These are phyloP conservation scores for Arvicanthis niloticus DNA, from an alignment of 2,113 vertebrate species.

Conservation along the genomic window DNA sequence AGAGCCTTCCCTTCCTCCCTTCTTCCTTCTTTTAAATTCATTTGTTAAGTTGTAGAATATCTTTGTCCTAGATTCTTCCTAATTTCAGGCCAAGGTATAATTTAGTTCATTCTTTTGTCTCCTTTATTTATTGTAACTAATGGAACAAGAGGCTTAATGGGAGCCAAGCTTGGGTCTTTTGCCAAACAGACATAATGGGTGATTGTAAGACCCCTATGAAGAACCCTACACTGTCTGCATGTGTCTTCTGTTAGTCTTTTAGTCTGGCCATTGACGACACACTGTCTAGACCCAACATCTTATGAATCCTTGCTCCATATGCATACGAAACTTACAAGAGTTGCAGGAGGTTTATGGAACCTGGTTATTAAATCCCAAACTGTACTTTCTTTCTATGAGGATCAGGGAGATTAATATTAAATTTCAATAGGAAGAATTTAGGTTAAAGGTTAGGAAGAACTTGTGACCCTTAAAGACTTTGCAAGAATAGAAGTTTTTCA, in stretches of 20 bases:
- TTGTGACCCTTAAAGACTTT: constrained; percentile 30
- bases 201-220: background rate
- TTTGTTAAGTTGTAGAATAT: constrained; percentile 11
- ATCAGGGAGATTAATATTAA: constrained; percentile 6
- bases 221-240: background rate
- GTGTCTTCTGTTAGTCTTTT: background rate
- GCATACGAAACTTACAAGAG: background rate
- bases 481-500: constrained; percentile 25
- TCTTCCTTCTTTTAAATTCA: background rate
- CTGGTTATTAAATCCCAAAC: background rate
- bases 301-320: background rate
- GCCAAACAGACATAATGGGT: background rate
- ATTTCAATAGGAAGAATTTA: constrained; percentile 23
- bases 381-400: background rate
- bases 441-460: constrained; percentile 7
- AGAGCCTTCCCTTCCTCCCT: background rate
- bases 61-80: background rate
- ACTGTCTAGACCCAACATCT: background rate
- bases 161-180: background rate
- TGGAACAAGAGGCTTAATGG: background rate
- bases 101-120: background rate
- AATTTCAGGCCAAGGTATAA: background rate
- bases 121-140: background rate
- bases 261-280: background rate
- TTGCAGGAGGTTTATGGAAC: background rate